Base-by-base conservation (phyloP, 1,140 invertebrate species). In the Leptinotarsa defecta region DNA sequence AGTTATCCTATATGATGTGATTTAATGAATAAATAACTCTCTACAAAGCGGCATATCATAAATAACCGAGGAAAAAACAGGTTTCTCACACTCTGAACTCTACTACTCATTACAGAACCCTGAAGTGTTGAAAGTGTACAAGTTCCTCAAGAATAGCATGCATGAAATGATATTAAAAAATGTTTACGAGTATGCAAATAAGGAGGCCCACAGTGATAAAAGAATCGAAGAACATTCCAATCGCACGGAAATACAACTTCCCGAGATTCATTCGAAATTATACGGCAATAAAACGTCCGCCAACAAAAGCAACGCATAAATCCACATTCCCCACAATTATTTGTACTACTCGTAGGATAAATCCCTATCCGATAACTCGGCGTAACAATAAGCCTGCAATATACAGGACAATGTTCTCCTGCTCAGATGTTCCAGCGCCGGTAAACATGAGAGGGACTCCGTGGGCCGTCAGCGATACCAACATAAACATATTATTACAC, bases 401-500 rank as follows among this genome's bases (percentile, higher is more conserved):
- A 57, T 57, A 57, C 52, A 57, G 52, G 52, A 57, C 52, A 57
- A 57, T 57, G 52, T 74, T 69, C 52, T 27, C 74, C 61, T 43
- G 34, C 34, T 69, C 52, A 43, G 68, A 71, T 75, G 74, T 76
- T 68, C 49, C 67, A 48, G 13, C 70, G 73, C 68, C 78, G 78
- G 73, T 72, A 64, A 77, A 79, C 67, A 75, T 76, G 75, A 77
- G 67, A 79, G 69, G 34, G 17, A 67, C 49, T 49, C 64, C 74
- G 77, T 80, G 76, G 77, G 79, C 74, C 52, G 65, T 43, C 73
- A 71, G 57, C 69, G 73, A 79, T 80, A 78, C 77, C 78, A 81
- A 81, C 80, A 78, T 81, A 79, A 81, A 81, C 78, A 78, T 82
- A 79, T 81, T 82, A 80, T 81, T 79, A 78, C 75, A 77, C 79